Evolutionary conservation across 2,888 invertebrate species (phyloP), one percentile per base, ranked within the genome.

Genomic region (Caenorhabditis sp.): DNA sequence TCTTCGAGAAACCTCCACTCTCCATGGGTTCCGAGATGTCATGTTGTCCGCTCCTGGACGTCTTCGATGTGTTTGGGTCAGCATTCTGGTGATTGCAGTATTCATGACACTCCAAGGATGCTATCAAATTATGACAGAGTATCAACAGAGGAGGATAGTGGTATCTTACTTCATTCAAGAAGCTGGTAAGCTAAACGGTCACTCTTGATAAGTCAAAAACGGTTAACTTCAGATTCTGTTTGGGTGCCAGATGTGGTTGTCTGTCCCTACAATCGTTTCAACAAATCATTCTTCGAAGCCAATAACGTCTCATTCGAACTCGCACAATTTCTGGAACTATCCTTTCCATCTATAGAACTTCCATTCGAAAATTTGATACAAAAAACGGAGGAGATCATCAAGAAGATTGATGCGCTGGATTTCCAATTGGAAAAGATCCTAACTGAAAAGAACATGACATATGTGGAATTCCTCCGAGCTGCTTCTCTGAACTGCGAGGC

Each of bases 181-280:
- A 82, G 80, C 86, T 22, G 59, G 86, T 84, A 6, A 75, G 80
- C 54, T 68, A 10, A 49, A 64, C 47, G 64, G 28, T 12, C 14
- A 38, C 12, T 12, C 6, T 10, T 10, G 38, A 38, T 2, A 5
- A 49, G 24, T 5, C 16, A 31, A 26, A 58, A 31, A 31, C 12
- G 1, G 14, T 12, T n/a, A 16, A 8, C 0, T 24, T 51, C 74
- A 87, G 87, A 64, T 19, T 49, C 69, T 0, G 69, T 89, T 10
- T 54, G 49, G 8, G 77, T 91, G 22, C 91, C 91, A 8, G 91
- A 91, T 80, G 80, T 91, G n/a, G 87, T 91, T 3, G 84, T 91
- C n/a, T 91, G 91, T 63, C 91, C 91, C 0, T 90, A 91, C 82
- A 91, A 91, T 79, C 88, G 91, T 1, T 89, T 90, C 79, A 91